These are phyloP conservation scores for Oikopleura albicans DNA, from an alignment of 23 tunicate genomes.

Conservation along the genomic window DNA sequence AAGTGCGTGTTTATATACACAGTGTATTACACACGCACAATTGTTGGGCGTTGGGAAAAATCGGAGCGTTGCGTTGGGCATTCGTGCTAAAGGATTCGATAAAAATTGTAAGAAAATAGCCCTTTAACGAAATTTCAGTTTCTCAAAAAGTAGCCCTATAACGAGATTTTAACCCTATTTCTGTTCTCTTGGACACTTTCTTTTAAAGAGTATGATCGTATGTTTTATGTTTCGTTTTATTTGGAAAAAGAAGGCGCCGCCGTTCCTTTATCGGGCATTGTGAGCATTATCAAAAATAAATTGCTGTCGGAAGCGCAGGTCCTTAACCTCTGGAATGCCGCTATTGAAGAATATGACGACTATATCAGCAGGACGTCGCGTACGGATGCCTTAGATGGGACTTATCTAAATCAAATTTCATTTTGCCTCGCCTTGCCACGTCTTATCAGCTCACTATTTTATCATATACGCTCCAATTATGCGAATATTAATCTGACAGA, in stretches of 20 bases:
- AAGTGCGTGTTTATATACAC: too few relatives aligned
- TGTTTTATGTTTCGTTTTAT: conserved; percentile 16
- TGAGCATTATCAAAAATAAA: not conserved
- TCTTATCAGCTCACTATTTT: not conserved
- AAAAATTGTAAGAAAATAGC: too few relatives aligned
- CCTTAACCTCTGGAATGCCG: not conserved
- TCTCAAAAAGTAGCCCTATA: too few relatives aligned
- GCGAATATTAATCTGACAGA: not conserved
- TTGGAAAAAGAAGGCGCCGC: conserved; percentile 11
- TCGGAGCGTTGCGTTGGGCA: too few relatives aligned
- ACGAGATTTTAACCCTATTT: too few relatives aligned
- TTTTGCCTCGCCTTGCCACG: not conserved
- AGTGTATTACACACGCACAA: too few relatives aligned
- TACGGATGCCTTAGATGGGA: not conserved
- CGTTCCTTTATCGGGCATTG: not conserved
- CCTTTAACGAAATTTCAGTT: too few relatives aligned
- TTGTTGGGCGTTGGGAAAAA: too few relatives aligned
- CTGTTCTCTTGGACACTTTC: too few relatives aligned
- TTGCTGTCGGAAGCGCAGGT: not conserved
- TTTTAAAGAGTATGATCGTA: not conserved
- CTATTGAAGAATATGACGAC: not conserved
- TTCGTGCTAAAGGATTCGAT: too few relatives aligned
- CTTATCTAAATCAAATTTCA: not conserved
- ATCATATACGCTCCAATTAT: not conserved
- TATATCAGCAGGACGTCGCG: not conserved